Percentiles rank a stretch among this genome's conserved stretches.
Evolutionary conservation across 2,888 invertebrate genomes (phyloP).

Genomic region (Nymphalis c-album): DNA sequence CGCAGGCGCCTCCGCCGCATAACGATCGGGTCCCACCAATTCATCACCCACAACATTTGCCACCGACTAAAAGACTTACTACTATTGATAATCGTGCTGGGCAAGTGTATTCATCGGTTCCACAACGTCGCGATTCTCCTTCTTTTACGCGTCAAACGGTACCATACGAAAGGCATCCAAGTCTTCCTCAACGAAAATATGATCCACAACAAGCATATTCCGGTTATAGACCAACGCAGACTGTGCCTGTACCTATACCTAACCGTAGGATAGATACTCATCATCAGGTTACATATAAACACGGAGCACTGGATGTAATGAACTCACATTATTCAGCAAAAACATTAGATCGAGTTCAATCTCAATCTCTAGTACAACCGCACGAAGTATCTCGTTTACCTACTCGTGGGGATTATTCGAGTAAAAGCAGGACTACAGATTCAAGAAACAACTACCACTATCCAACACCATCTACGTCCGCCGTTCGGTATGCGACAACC

Average conservation of each 20-base stretch:
- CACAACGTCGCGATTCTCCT: slow-evolving; percentile 65
- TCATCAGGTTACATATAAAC: slow-evolving; percentile 65
- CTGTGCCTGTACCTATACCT: slow-evolving; percentile 57
- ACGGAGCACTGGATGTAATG: slow-evolving; percentile 56
- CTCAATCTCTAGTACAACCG: slow-evolving; percentile 56
- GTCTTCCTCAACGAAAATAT: slow-evolving; percentile 66
- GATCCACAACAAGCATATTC: slow-evolving; percentile 74
- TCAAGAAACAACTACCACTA: slow-evolving; percentile 62
- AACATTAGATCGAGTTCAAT: slow-evolving; percentile 61
- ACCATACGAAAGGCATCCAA: slow-evolving; percentile 66
- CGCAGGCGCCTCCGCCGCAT: slow-evolving; percentile 68
- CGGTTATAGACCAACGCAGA: slow-evolving; percentile 64
- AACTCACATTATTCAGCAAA: slow-evolving; percentile 60
- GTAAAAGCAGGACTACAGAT: slow-evolving; percentile 57
- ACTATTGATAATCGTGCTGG: slow-evolving; percentile 56
- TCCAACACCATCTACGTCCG: slow-evolving; percentile 65
- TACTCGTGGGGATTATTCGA: slow-evolving; percentile 60
- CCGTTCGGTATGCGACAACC: slow-evolving; percentile 58
- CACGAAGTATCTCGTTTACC: slow-evolving; percentile 60
- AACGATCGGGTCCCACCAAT: slow-evolving; percentile 77
- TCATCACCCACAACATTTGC: slow-evolving; percentile 65
- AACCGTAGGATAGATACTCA: slow-evolving; percentile 66
- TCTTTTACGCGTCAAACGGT: slow-evolving; percentile 57
- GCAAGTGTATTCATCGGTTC: slow-evolving; percentile 59
- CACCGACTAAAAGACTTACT: slow-evolving; percentile 56